phyloP scores from a whole-genome alignment of 2,888 invertebrate species.

The Meliscaeva auricollis region DNA sequence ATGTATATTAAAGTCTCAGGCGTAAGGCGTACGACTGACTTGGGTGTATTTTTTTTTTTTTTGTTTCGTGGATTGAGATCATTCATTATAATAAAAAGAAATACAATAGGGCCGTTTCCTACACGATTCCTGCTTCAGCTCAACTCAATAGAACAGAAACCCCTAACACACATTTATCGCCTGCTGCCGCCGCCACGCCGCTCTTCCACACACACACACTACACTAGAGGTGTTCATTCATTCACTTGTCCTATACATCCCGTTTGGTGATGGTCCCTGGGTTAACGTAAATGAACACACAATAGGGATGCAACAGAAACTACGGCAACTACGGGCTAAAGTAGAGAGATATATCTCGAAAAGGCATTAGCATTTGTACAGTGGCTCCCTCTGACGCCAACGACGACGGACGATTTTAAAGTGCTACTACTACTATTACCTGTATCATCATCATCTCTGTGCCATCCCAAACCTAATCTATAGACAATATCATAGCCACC shows the following conservation, averaged over 20 bases:
- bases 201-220: not conserved
- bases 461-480: not conserved
- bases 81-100: no score
- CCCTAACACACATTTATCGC: conserved; percentile 9
- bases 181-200: no score
- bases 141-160: no score
- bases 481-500: not conserved
- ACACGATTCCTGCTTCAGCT: conserved; percentile 2
- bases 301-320: conserved; percentile 57
- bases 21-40: no score
- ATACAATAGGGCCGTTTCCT: no score
- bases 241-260: not conserved
- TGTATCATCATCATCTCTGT: conserved; percentile 12
- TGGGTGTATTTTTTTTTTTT: no score
- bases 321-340: not conserved
- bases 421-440: conserved; percentile 30
- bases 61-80: no score
- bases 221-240: no score
- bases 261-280: not conserved
- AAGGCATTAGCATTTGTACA: conserved; percentile 41
- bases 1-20: no score
- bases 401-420: conserved; percentile 27
- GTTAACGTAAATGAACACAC: conserved; percentile 59
- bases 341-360: conserved; percentile 2
- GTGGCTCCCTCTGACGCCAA: conserved; percentile 9